Evolutionary conservation across 2,113 vertebrate species (phyloP).

Genomic region (Calidris pugnax): DNA sequence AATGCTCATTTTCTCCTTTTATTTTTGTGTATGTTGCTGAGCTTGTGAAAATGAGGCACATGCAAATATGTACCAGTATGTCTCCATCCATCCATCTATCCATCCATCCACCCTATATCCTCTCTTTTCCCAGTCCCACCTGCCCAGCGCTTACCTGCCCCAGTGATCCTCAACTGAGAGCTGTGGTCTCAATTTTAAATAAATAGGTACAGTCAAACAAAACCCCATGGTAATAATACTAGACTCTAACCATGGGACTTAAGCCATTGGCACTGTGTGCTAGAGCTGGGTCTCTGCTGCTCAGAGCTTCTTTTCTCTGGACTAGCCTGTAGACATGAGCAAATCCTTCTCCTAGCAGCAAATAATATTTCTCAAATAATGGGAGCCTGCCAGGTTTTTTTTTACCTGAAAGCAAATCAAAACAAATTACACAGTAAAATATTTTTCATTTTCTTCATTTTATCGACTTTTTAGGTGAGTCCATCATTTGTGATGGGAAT

Average conservation of each 20-base stretch:
- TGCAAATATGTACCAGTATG: too few species aligned
- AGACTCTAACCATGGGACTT: not conserved
- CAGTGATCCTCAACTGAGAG: not conserved
- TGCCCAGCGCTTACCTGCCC: too few species aligned
- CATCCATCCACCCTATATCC: not conserved
- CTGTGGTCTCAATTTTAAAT: not conserved
- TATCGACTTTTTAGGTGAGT: not conserved
- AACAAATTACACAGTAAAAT: not conserved
- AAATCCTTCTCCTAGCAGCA: not conserved
- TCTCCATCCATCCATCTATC: not conserved
- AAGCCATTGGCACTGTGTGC: not conserved
- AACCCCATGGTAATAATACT: not conserved
- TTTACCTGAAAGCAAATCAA: not conserved
- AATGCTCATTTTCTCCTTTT: not conserved
- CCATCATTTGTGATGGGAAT: not conserved
- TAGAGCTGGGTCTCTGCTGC: not conserved
- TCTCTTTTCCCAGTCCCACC: not conserved
- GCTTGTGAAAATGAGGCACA: not conserved
- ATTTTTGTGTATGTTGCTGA: not conserved
- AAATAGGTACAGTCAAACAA: not conserved
- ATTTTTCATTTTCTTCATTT: not conserved
- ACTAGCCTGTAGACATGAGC: not conserved
- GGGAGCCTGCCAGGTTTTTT: not conserved
- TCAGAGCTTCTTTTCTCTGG: not conserved
- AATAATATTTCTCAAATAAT: not conserved